Percentiles rank a stretch among this genome's conserved stretches.
Conservation (phyloP, 1,140 invertebrate genomes). For the Heliconius himera region DNA sequence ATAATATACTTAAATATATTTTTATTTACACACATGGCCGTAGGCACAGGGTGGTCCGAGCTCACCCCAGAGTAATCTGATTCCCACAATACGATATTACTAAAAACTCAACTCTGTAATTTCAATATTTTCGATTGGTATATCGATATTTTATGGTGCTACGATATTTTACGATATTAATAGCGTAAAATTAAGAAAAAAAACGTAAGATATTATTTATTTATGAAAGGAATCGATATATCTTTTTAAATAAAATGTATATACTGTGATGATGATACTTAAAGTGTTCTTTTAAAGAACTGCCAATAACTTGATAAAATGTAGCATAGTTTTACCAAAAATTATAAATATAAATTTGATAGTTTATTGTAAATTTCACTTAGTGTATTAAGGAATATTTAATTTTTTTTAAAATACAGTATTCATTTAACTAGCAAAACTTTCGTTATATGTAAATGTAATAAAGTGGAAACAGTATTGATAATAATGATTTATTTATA, state of each 20-base stretch:
- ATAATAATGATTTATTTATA: constrained; percentile 2
- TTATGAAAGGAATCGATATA: background rate
- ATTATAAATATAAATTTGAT: constrained; percentile 4
- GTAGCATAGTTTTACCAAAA: constrained; percentile 8
- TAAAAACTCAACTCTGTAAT: background rate
- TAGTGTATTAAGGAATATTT: background rate
- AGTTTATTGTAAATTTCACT: constrained; percentile 2
- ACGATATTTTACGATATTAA: constrained; percentile 5
- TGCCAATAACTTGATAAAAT: background rate
- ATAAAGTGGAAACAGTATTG: constrained; percentile 7
- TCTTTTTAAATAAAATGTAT: constrained; percentile 3
- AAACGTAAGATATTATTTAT: constrained; percentile 3
- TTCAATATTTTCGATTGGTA: background rate
- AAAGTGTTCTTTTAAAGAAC: constrained; percentile 12
- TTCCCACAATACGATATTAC: too few species aligned
- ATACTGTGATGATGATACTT: constrained; percentile 12
- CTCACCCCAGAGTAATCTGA: too few species aligned
- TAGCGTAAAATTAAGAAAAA: background rate
- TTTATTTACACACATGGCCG: too few species aligned
- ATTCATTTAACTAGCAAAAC: constrained; percentile 5
- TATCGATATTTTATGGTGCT: background rate
- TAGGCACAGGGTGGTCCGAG: too few species aligned
- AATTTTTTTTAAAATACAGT: constrained; percentile 6
- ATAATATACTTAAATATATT: background rate
- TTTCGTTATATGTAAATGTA: constrained; percentile 5